Conservation (phyloP, 1,140 invertebrate species). For the Trachymyrmex septentrionalis region DNA sequence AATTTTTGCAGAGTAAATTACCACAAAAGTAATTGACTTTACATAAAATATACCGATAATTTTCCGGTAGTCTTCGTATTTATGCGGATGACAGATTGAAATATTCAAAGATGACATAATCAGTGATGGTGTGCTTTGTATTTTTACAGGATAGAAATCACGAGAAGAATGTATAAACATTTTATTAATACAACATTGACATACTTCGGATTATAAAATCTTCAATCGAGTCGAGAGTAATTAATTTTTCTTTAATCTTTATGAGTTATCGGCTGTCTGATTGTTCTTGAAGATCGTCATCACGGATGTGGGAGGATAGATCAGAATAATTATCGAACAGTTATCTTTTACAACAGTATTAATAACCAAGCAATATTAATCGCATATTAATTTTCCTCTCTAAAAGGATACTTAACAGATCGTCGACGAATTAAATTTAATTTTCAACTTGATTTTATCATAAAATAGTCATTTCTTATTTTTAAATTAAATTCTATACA, state of each 20-base stretch:
- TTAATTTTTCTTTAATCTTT: slow-evolving; percentile 18
- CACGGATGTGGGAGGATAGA: neutral
- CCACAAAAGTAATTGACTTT: neutral
- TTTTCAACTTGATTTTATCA: neutral
- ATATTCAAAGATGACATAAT: neutral
- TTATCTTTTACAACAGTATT: neutral
- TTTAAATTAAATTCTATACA: neutral
- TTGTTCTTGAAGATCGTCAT: neutral
- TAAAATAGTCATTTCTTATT: neutral
- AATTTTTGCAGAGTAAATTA: slow-evolving; percentile 9
- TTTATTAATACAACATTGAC: slow-evolving; percentile 43
- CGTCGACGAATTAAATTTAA: neutral
- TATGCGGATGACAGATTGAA: neutral
- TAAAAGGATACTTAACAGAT: neutral
- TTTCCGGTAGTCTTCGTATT: neutral
- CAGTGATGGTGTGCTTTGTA: neutral
- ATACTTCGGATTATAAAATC: slow-evolving; percentile 22
- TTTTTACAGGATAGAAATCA: neutral
- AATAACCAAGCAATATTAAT: neutral
- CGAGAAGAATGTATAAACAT: neutral
- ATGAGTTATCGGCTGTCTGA: slow-evolving; percentile 5
- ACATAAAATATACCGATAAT: neutral
- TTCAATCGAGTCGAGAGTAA: neutral
- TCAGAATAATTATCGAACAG: neutral
- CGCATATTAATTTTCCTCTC: neutral